These are phyloP conservation scores for Pseudocheirus occidentalis DNA, from an alignment of 2,797 vertebrate species.

Conservation along the genomic window DNA sequence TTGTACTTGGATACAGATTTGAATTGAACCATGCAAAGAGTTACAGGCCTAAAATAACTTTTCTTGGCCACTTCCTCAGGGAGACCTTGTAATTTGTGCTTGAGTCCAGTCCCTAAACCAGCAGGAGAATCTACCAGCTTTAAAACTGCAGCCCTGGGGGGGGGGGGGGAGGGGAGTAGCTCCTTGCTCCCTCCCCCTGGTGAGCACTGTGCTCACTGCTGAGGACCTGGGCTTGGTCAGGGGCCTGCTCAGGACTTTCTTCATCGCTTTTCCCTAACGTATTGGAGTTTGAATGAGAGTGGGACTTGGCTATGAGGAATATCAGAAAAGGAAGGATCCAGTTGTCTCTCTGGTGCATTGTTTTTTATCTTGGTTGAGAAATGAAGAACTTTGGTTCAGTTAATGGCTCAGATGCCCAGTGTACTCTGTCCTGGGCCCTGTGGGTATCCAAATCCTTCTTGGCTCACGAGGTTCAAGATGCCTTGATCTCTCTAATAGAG, in stretches of 20 bases:
- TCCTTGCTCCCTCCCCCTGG: too few species aligned
- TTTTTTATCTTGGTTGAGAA: background rate
- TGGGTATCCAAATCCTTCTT: background rate
- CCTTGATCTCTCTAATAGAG: background rate
- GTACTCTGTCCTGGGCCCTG: background rate
- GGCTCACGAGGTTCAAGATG: background rate
- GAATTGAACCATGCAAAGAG: background rate
- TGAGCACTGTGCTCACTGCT: background rate
- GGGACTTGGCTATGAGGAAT: background rate
- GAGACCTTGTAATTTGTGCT: slow-evolving; percentile 4
- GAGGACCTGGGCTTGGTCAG: background rate
- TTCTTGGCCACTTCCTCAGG: slow-evolving; percentile 42
- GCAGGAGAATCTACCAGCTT: background rate
- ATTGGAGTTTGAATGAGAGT: background rate
- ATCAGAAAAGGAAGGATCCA: background rate
- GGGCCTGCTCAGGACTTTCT: background rate
- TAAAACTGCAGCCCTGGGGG: background rate
- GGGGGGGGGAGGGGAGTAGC: too few species aligned
- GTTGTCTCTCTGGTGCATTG: background rate
- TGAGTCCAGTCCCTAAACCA: slow-evolving; percentile 29
- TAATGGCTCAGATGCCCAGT: background rate
- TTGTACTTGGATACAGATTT: slow-evolving; percentile 8
- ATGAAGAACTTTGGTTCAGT: background rate
- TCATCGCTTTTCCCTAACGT: background rate
- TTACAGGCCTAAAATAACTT: background rate